Base-by-base conservation (phyloP, 2,888 invertebrate genomes). In the Eupithecia centaureata region DNA sequence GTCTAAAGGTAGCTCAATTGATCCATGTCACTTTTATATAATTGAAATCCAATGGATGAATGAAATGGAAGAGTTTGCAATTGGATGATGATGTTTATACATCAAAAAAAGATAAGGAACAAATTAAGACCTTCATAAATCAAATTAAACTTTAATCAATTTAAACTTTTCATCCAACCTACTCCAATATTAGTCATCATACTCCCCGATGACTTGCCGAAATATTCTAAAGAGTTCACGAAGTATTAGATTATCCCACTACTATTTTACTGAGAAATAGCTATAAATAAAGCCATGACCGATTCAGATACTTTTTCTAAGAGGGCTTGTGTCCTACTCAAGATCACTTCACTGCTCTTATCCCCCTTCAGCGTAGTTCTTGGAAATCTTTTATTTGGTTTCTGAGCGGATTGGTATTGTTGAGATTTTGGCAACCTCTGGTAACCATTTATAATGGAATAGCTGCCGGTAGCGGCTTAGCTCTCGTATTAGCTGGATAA, bases 261-360 rank as follows among this genome's bases (percentile, higher is more conserved):
- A 7, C 13, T 15, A 13, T 27, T 52, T 27, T 52, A 33, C 30
- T 33, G 57, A 32, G 57, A 30, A 57, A 57, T 22, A 32, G 22
- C 57, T 57, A 57, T 57, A 57, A 57, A 57, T 57, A 57, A 57
- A 32, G 1, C 13, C 5, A 57, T 57, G 57, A 57, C 32, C 13
- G 27, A 27, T 33, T 25, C 38, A 59, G 59, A 59, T 35, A 38
- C 38, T 32, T 59, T 59, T 25, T 25, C 27, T n/a, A 13, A 60
- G 15, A 42, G 28, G 47, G 56, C 10, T 47, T 22, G 18, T 42
- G 42, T 18, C 10, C 10, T 35, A 25, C 27, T 25, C 15, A 52
- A 52, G 52, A 5, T 52, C 52, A 52, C 52, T 52, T 52, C 52
- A 27, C 52, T 15, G 4, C 25, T 27, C 47, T 47, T 52, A 52